A percentile compares a stretch with the other conserved stretches of the same genome.
Conservation (phyloP, 2,797 vertebrate species). For the Hypotaenidia okinawae region DNA sequence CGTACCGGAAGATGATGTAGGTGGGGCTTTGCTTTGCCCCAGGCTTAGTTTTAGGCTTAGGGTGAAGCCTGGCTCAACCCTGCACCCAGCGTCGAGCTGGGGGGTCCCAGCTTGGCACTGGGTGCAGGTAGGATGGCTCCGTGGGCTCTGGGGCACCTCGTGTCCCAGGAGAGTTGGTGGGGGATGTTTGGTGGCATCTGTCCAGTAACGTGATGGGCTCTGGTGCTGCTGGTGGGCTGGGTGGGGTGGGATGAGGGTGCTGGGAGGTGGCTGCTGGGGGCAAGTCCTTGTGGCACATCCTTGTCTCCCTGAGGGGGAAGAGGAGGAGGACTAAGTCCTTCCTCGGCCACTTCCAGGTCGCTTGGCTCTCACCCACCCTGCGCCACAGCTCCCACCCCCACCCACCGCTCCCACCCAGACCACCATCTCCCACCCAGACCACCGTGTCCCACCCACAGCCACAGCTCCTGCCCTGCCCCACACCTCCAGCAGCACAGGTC, state of each 20-base stretch:
- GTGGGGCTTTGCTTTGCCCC: not conserved
- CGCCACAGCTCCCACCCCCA: not conserved
- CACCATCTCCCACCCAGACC: not conserved
- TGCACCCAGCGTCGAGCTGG: not conserved
- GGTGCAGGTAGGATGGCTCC: not conserved
- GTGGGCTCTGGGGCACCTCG: not conserved
- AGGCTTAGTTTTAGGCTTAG: not conserved
- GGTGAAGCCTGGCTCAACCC: not conserved
- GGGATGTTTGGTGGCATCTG: not conserved
- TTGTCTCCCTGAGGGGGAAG: not conserved
- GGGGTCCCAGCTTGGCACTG: not conserved
- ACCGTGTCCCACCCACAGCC: not conserved
- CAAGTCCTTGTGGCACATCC: not conserved
- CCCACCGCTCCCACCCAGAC: not conserved
- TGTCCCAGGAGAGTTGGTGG: not conserved
- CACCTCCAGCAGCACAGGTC: not conserved
- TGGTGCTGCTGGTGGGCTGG: not conserved
- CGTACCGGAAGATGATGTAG: not conserved
- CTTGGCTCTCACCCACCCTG: rapidly evolving
- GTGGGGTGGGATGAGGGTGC: not conserved
- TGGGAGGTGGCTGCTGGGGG: not conserved
- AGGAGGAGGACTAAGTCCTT: not conserved
- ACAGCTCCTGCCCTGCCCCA: not conserved
- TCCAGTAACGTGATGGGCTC: rapidly evolving
- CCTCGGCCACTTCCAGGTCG: no score